Percentiles rank a stretch among this genome's conserved stretches.
phyloP scores from a whole-genome alignment of 2,888 invertebrate genomes.

The Tiliacea citrago region DNA sequence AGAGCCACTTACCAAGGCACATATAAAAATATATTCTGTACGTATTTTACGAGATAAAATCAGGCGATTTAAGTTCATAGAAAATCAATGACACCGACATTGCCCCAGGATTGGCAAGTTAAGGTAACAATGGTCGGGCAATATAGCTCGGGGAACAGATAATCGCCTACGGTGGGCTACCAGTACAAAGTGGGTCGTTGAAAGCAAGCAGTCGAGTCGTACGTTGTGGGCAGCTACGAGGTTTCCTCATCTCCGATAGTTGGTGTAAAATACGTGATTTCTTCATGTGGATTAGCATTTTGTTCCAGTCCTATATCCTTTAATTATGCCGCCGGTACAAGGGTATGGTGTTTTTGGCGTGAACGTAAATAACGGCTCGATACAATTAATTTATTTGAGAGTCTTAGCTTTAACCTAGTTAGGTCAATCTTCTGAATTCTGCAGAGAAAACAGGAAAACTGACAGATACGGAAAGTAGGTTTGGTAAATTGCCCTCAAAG shows the following conservation, averaged over 20 bases:
- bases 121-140: conserved; percentile 14
- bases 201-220: conserved; percentile 1
- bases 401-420: not conserved
- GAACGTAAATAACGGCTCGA: not conserved
- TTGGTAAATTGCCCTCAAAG: too few relatives aligned
- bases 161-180: not conserved
- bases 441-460: too few relatives aligned
- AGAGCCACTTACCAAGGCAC: not conserved
- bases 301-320: not conserved
- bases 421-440: too few relatives aligned
- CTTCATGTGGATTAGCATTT: not conserved
- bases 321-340: too few relatives aligned
- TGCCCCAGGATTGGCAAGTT: conserved; percentile 14
- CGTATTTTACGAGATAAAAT: conserved; percentile 4
- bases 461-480: too few relatives aligned
- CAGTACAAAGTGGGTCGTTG: conserved; percentile 2
- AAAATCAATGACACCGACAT: conserved; percentile 14
- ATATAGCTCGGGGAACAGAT: conserved; percentile 3
- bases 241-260: not conserved
- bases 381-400: not conserved
- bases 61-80: conserved; percentile 15
- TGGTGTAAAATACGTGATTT: not conserved
- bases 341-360: not conserved
- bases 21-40: not conserved
- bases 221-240: not conserved